A percentile compares a stretch with the other conserved stretches of the same genome.
Conservation (phyloP, 2,888 invertebrate genomes). For the Chalcosyrphus nemorum region DNA sequence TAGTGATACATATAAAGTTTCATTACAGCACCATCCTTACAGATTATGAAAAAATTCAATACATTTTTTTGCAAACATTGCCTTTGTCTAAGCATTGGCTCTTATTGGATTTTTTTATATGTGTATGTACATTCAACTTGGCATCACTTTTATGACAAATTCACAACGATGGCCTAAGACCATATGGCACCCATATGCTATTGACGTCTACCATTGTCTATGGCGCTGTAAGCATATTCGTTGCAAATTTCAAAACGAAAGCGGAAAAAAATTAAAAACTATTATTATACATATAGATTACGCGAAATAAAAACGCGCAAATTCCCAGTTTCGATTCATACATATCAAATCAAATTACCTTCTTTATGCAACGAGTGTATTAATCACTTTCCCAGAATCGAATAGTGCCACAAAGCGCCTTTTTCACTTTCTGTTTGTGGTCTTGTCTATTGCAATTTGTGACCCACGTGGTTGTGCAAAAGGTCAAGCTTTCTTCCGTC, state of each 20-base stretch:
- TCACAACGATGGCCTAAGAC: slow-evolving; percentile 14
- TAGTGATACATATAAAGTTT: no score
- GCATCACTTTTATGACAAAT: background rate
- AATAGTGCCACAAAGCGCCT: background rate
- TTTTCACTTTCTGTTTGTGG: background rate
- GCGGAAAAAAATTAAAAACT: background rate
- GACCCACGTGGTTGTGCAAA: slow-evolving; percentile 5
- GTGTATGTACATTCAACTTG: no score
- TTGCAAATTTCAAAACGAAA: slow-evolving; percentile 14
- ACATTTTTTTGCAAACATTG: no score
- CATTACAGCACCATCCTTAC: no score
- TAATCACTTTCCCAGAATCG: background rate
- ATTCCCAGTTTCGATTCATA: background rate
- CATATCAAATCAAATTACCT: background rate
- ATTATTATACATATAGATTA: no score
- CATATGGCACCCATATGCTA: background rate
- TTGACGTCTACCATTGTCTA: slow-evolving; percentile 20
- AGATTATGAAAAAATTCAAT: no score
- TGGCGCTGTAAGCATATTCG: slow-evolving; percentile 22
- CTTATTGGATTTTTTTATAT: no score
- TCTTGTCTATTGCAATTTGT: background rate
- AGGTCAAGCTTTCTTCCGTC: background rate
- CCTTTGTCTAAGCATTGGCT: no score
- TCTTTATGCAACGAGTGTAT: background rate
- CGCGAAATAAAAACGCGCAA: background rate